Evolutionary conservation across 2,888 invertebrate genomes (phyloP), one percentile per base, ranked within the genome.

Genomic region (Malthinus flaveolus): DNA sequence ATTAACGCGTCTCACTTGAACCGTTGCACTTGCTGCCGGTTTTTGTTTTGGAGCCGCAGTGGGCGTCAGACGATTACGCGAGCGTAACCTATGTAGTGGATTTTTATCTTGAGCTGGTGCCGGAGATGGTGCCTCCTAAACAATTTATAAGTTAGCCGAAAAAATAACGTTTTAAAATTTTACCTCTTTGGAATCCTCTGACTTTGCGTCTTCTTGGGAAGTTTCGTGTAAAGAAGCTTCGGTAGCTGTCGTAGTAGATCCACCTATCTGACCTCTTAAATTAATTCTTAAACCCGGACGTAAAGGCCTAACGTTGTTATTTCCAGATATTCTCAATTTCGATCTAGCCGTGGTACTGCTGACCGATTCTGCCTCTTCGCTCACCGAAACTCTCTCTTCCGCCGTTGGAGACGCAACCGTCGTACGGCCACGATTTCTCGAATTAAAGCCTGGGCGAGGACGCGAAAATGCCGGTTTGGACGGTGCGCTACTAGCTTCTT

Each of bases 241-340:
- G 1, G 82, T 78, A 1, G 78, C 74, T 4, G 81, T 74, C 4
- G 82, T 79, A 0, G 82, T 81, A 0, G 82, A 77, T 0, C 80
- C 78, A 47, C 71, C 68, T 33, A 79, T 74, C 8, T 83, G 82
- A 1, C 83, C 81, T 69, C 85, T 80, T 39, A 88, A 75, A 72
- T 86, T 87, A 45, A 89, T 78, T 68, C 87, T 83, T 1, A 86
- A 84, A 1, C 87, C 88, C 0, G 88, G 88, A 54, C 88, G 80
- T 49, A 87, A 78, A 0, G 88, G 83, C 49, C 87, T 81, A 15
- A 84, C 82, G 3, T 77, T 77, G 3, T 63, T 66, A 1, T 76
- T 75, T 32, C 70, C 75, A 66, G 66, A 68, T 31, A 68, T 68
- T 11, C 81, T 76, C 7, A 80, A 75, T 9, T 78, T 76, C 9